Evolutionary conservation across 2,113 vertebrate genomes (phyloP), one percentile per base, ranked within the genome.

Genomic region (Perccottus glenii): DNA sequence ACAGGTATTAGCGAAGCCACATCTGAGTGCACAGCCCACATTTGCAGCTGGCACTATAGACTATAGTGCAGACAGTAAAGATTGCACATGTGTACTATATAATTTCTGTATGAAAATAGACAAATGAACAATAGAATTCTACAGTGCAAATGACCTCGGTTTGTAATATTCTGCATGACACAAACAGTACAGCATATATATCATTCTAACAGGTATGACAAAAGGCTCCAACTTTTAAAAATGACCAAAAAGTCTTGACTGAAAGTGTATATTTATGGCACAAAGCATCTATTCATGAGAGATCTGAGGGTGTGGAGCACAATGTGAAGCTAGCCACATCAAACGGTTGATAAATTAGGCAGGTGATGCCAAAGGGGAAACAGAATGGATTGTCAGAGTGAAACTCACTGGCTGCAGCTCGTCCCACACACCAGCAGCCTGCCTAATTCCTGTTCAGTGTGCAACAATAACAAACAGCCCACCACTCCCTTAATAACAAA

Each of bases 1-100:
- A 74, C 53, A 51, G 73, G 86, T 85, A 80, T 82, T 90, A 81
- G 72, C 65, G 48, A 75, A 84, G 74, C 86, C 89, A 85, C 87
- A 85, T 85, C 86, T 77, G 27, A 89, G 73, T 70, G 35, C 38
- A 15, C 51, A 42, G 66, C 8, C 36, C 66, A 36, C 62, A 79
- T 78, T 77, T 77, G 76, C 90, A 66, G 57, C 78, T 77, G 80
- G 75, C 75, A 73, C 71, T 66, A 10, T 0, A 61, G 69, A 72
- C 71, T 51, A 11, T 46, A 14, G 64, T 47, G 43, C 67, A 66
- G 80, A 74, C 66, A 75, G 55, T 74, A 64, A 48, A 83, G 79
- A 88, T 81, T 78, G 86, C 61, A 76, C 75, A 78, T 78, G 72
- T 84, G 73, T 77, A 88, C 64, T 27, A 27, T 27, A 27, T 27